Evolutionary conservation across 2,888 invertebrate species (phyloP).

Genomic region (Phoenoteleia sp.): DNA sequence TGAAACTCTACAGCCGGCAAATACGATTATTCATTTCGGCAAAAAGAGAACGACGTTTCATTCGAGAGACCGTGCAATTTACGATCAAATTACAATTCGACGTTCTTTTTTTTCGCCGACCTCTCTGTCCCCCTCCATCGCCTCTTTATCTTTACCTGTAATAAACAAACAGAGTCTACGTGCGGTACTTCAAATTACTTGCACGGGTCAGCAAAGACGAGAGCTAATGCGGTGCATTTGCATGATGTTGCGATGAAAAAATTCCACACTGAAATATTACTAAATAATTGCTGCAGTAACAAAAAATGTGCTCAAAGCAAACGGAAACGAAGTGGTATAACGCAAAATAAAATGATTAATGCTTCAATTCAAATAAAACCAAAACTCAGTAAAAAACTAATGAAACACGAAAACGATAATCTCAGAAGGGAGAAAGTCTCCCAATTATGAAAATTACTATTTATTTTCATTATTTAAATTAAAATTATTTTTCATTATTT

Average conservation of each 20-base stretch:
- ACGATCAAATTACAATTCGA: slow-evolving; percentile 74
- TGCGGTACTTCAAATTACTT: slow-evolving; percentile 69
- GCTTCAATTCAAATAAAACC: no score
- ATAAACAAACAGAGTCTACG: slow-evolving; percentile 73
- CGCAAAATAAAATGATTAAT: no score
- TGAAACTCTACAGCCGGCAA: slow-evolving; percentile 74
- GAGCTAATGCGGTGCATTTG: slow-evolving; percentile 65
- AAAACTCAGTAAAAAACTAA: no score
- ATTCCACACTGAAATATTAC: slow-evolving; percentile 51
- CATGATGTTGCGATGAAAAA: slow-evolving; percentile 62
- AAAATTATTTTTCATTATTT: no score
- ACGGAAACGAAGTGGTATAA: no score
- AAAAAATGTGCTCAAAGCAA: no score
- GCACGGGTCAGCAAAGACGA: slow-evolving; percentile 65
- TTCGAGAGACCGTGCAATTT: slow-evolving; percentile 73
- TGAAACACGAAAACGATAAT: no score
- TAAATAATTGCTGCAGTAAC: no score
- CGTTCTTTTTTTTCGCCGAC: slow-evolving; percentile 57
- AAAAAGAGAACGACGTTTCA: slow-evolving; percentile 72
- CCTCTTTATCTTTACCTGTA: slow-evolving; percentile 68
- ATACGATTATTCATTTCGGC: slow-evolving; percentile 74
- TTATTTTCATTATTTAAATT: no score
- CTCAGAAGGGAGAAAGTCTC: no score
- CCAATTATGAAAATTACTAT: no score
- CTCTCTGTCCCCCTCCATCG: slow-evolving; percentile 6